These are phyloP conservation scores for Pelecanoides urinatrix DNA, from an alignment of 2,113 vertebrate genomes.

Conservation along the genomic window DNA sequence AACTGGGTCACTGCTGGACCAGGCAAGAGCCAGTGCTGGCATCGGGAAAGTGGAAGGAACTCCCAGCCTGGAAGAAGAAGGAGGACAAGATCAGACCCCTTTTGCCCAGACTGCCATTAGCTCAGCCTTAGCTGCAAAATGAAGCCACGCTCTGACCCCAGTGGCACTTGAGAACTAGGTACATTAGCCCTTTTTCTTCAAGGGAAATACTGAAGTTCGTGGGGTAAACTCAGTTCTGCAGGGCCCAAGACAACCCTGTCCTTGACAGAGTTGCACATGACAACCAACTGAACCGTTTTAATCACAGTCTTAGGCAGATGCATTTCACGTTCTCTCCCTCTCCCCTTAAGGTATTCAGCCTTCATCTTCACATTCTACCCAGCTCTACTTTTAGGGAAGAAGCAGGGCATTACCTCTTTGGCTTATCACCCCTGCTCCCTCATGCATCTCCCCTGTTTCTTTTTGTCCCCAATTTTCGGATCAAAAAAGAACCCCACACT, in stretches of 20 bases:
- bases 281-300: not conserved
- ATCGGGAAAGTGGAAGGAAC: conserved; percentile 1
- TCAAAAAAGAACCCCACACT: not conserved
- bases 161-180: not conserved
- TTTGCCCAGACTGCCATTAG: not conserved
- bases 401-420: not conserved
- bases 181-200: not conserved
- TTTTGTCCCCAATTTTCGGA: not conserved
- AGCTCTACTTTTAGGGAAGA: not conserved
- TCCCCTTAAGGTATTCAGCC: not conserved
- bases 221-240: not conserved
- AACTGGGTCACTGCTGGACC: conserved; percentile 24
- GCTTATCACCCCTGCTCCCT: not conserved
- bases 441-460: not conserved
- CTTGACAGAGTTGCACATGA: not conserved
- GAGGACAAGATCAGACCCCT: conserved; percentile 46
- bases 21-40: conserved; percentile 47
- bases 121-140: not conserved
- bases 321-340: not conserved
- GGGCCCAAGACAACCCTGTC: not conserved
- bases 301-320: not conserved
- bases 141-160: not conserved
- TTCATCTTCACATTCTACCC: not conserved
- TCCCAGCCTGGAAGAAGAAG: conserved; percentile 63
- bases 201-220: not conserved